phyloP scores from a whole-genome alignment of 1,140 invertebrate genomes.

The Lethocerus indicus region DNA sequence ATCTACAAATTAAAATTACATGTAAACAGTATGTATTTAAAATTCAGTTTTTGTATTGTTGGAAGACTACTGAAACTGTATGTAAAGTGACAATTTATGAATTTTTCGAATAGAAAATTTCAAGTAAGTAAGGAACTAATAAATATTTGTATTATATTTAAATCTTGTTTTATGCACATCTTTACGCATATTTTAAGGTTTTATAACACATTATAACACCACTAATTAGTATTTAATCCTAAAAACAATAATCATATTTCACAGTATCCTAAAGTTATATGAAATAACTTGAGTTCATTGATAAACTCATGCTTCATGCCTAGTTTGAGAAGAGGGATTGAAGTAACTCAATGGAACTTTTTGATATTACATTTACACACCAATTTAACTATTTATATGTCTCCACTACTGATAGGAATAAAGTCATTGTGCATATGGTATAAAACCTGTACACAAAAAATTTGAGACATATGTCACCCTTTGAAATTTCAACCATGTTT shows the following conservation, averaged over 20 bases:
- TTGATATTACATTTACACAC: too few relatives aligned
- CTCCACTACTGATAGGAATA: too few relatives aligned
- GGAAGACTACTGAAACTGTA: neutral
- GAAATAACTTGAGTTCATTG: neutral
- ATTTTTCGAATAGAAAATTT: neutral
- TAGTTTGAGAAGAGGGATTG: too few relatives aligned
- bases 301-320: neutral
- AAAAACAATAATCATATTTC: neutral
- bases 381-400: too few relatives aligned
- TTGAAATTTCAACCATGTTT: too few relatives aligned
- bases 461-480: too few relatives aligned
- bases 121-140: neutral
- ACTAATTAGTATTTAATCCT: neutral
- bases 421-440: too few relatives aligned
- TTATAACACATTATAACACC: neutral
- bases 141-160: neutral
- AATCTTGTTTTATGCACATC: neutral
- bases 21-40: neutral
- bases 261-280: neutral
- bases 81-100: too few relatives aligned
- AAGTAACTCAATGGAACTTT: too few relatives aligned
- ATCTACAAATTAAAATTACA: conserved; percentile 14
- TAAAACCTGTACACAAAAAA: too few relatives aligned
- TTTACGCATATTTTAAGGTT: neutral
- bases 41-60: neutral